Evolutionary conservation across 2,888 invertebrate species (phyloP).

Genomic region (Trachelus tabidus): DNA sequence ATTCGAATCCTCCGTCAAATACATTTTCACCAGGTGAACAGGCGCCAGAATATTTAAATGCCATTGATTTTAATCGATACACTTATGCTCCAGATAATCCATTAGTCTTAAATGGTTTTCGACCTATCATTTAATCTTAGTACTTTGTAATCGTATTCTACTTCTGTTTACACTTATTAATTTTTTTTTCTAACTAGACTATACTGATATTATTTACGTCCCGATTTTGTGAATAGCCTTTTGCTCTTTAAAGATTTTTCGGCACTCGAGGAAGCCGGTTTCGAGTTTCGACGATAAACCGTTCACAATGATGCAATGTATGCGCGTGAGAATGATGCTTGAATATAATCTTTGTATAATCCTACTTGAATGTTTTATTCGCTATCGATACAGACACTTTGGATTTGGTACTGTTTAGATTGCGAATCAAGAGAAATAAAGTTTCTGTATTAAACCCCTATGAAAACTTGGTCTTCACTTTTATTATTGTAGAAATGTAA

Average conservation of each 20-base stretch:
- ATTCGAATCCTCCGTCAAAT: neutral
- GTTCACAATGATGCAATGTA: neutral
- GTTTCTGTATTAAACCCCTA: neutral
- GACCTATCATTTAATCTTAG: conserved; percentile 6
- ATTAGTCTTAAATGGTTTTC: conserved; percentile 14
- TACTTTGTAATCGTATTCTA: neutral
- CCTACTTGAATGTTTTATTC: neutral
- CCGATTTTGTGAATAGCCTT: neutral
- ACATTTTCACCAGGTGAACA: neutral
- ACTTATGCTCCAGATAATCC: conserved; percentile 10
- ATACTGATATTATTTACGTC: neutral
- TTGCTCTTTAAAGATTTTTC: neutral
- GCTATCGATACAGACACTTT: neutral
- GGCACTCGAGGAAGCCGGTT: neutral
- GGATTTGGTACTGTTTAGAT: neutral
- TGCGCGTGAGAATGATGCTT: neutral
- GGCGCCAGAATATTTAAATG: conserved; percentile 9
- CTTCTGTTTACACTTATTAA: neutral
- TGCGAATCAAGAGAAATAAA: neutral
- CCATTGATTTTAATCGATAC: conserved; percentile 12
- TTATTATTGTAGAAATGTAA: neutral
- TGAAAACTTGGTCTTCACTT: neutral
- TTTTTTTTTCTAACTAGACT: neutral
- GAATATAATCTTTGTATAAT: neutral
- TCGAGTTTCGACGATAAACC: neutral